phyloP scores from a whole-genome alignment of 1,140 invertebrate genomes.

The Drosophila nebulosa region DNA sequence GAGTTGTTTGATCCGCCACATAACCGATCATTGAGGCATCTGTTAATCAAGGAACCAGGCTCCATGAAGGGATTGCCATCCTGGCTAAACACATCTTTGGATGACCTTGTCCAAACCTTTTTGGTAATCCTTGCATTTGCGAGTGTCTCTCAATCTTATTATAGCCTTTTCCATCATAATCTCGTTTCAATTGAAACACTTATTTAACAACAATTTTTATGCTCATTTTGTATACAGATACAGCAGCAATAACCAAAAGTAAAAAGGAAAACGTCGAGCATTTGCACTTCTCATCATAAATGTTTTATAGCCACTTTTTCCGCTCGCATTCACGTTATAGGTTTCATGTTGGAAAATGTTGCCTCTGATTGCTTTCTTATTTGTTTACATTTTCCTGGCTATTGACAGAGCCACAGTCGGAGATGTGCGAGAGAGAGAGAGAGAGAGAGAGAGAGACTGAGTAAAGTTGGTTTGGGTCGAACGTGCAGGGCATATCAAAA shows the following conservation, averaged over 20 bases:
- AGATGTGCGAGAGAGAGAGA: background rate
- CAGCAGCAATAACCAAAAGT: background rate
- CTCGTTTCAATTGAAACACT: slow-evolving; percentile 28
- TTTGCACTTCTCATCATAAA: slow-evolving; percentile 8
- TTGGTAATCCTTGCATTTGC: too few relatives aligned
- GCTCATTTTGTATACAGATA: background rate
- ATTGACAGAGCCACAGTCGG: slow-evolving; percentile 55
- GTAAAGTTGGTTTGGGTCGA: background rate
- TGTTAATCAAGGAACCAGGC: too few relatives aligned
- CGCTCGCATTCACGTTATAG: slow-evolving; percentile 53
- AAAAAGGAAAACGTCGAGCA: background rate
- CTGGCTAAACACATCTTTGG: too few relatives aligned
- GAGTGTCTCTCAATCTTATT: too few relatives aligned
- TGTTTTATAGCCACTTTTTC: slow-evolving; percentile 68
- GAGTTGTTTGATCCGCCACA: too few relatives aligned
- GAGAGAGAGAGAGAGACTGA: background rate
- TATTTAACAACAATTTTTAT: slow-evolving; percentile 45
- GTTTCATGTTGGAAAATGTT: slow-evolving; percentile 54
- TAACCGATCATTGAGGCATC: too few relatives aligned
- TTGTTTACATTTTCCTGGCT: slow-evolving; percentile 70
- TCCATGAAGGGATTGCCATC: too few relatives aligned
- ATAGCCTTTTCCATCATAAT: background rate
- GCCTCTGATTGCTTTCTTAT: slow-evolving; percentile 72
- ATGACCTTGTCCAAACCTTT: too few relatives aligned
- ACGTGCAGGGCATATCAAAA: slow-evolving; percentile 70